phyloP scores from a whole-genome alignment of 2,113 vertebrate species.

The Labeo rohita region DNA sequence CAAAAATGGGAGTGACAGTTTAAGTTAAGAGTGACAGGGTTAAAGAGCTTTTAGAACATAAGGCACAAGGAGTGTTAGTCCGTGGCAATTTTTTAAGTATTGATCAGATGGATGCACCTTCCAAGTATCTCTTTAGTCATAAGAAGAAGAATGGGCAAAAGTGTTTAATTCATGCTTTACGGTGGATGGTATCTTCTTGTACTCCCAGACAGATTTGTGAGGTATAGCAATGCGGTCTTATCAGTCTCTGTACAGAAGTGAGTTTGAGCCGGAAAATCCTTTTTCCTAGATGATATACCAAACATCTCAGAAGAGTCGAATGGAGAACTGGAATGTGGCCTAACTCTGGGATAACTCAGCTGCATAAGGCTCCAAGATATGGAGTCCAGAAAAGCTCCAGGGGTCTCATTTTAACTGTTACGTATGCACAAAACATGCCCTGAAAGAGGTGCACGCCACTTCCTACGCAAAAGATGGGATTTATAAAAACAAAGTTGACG shows the following conservation, averaged over 20 bases:
- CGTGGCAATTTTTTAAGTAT: not conserved
- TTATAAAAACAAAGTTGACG: no score
- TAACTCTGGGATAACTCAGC: slow-evolving; percentile 23
- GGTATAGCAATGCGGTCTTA: not conserved
- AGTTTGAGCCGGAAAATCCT: not conserved
- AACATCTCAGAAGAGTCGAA: no score
- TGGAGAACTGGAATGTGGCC: no score
- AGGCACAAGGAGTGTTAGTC: not conserved
- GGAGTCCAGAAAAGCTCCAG: not conserved
- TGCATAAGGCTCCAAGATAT: not conserved
- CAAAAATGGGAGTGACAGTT: no score
- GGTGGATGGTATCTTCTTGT: not conserved
- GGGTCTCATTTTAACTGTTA: no score
- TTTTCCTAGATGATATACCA: no score
- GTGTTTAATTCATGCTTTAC: not conserved
- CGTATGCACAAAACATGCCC: no score
- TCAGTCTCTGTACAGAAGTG: not conserved
- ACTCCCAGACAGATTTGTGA: not conserved
- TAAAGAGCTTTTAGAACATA: not conserved
- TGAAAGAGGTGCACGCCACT: no score
- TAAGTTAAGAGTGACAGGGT: no score
- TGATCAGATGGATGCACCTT: not conserved
- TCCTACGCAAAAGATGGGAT: no score
- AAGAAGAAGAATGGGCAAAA: not conserved
- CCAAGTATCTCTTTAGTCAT: not conserved